A percentile compares a stretch with the other conserved stretches of the same genome.
Evolutionary conservation across 2,113 vertebrate genomes (phyloP).

Genomic region (Poicephalus gulielmi): DNA sequence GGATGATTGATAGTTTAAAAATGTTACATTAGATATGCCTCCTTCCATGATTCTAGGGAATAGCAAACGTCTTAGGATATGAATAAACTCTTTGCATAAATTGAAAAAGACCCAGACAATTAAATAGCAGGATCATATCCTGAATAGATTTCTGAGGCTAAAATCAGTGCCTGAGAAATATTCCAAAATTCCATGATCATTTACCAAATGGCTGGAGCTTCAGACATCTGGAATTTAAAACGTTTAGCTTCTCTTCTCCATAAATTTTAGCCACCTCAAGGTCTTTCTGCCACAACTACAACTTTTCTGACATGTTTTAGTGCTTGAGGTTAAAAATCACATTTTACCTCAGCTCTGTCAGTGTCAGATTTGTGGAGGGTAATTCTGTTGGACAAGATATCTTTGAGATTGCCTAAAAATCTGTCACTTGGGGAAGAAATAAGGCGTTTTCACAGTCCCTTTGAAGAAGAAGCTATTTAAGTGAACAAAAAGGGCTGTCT

Average conservation of each 20-base stretch:
- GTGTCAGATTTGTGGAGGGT: constrained; percentile 57
- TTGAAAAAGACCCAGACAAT: not conserved
- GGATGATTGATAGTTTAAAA: not conserved
- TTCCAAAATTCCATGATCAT: not conserved
- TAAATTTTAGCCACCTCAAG: constrained; percentile 57
- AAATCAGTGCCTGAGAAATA: not conserved
- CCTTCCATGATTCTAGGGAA: not conserved
- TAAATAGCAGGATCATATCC: not conserved
- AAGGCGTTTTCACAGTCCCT: constrained; percentile 2
- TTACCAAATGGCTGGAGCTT: constrained; percentile 46
- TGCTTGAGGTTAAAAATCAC: constrained; percentile 46
- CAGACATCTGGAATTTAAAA: constrained; percentile 60
- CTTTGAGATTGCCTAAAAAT: not conserved
- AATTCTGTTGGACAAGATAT: constrained; percentile 27
- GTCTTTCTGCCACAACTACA: not conserved
- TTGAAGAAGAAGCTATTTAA: constrained; percentile 45
- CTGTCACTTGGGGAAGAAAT: not conserved
- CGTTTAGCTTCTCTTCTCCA: not conserved
- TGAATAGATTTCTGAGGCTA: not conserved
- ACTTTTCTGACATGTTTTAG: constrained; percentile 24
- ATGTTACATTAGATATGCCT: not conserved
- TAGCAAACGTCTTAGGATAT: not conserved
- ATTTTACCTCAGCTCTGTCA: constrained; percentile 23
- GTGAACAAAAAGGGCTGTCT: constrained; percentile 40
- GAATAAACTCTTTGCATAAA: not conserved